Evolutionary conservation across 2,888 invertebrate species (phyloP), one percentile per base, ranked within the genome.

Genomic region (Pollenia labialis): DNA sequence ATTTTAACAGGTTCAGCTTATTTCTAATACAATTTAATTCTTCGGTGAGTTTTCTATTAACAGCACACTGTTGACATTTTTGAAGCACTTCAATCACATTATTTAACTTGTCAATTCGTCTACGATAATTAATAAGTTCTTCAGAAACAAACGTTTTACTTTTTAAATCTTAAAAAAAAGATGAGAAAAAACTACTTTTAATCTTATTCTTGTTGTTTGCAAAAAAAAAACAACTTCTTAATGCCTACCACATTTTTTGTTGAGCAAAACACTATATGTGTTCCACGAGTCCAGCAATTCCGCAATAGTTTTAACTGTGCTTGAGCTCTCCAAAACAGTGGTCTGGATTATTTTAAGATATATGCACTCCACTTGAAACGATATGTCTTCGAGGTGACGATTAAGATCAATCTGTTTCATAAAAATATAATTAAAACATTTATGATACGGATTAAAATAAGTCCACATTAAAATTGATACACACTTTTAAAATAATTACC

Each of bases 361-460:
- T 2, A 91, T 81, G 2, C 84, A 64, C 75, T 93, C 92, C 1
- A 93, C 88, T 46, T 85, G 89, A 69, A 90, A 90, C 7, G 95
- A 94, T 40, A 96, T 92, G 89, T 95, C 96, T 90, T 97, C 97
- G 62, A 97, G 94, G 91, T 97, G 97, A 3, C 93, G 92, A 88
- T 93, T 93, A 0, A 93, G 89, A 89, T 93, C 93, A 75, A 93
- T 91, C 93, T 93, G 48, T 71, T 48, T 10, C 4, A 56, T 10
- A 62, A 66, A 14, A 74, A 40, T 23, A 72, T 16, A 32, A 0
- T 32, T 6, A 32, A 32, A 32, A 32, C 0, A 32, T 4, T 32
- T 32, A 6, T 6, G 6, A 32, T 18, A 44, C 11, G 18, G 18
- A 56, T 23, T 56, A 18, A 18, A 56, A 56, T 18, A 16, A 56